A percentile compares a stretch with the other conserved stretches of the same genome.
phyloP scores from a whole-genome alignment of 2,113 vertebrate genomes.

The Austrofundulus limnaeus region DNA sequence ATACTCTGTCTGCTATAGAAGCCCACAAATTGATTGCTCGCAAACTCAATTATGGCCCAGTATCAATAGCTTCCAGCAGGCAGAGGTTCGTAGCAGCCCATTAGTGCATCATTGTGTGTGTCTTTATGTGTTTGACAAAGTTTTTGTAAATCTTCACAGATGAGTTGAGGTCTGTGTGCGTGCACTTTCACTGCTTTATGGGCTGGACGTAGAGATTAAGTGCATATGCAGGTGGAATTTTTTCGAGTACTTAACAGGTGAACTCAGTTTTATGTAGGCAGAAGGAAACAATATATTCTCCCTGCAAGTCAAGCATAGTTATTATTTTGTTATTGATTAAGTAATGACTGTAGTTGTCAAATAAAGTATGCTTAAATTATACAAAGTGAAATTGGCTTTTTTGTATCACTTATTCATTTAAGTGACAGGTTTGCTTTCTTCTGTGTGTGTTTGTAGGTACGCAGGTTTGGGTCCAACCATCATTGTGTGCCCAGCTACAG shows the following conservation, averaged over 20 bases:
- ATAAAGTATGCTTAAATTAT: no score
- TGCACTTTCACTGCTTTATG: constrained; percentile 21
- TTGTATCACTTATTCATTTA: background rate
- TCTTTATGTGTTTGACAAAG: constrained; percentile 36
- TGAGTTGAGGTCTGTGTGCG: constrained; percentile 80
- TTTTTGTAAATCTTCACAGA: constrained; percentile 83
- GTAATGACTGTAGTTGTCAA: constrained; percentile 20
- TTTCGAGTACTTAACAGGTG: background rate
- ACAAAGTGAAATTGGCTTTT: no score
- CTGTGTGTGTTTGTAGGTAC: constrained; percentile 79
- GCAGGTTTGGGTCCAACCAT: constrained; percentile 90
- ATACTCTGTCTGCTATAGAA: constrained; percentile 91
- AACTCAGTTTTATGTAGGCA: background rate
- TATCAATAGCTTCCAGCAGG: constrained; percentile 86
- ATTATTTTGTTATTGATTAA: constrained; percentile 8
- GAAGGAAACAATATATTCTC: no score
- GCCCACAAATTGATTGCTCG: constrained; percentile 97
- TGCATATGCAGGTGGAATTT: background rate
- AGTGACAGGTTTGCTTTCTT: background rate
- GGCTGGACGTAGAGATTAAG: background rate
- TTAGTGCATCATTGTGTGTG: constrained; percentile 49
- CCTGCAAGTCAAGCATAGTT: constrained; percentile 6
- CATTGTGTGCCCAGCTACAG: constrained; percentile 94
- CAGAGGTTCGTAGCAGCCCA: constrained; percentile 66
- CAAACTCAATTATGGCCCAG: constrained; percentile 95